Conservation (phyloP, 2,113 vertebrate species). For the Arenaria interpres region DNA sequence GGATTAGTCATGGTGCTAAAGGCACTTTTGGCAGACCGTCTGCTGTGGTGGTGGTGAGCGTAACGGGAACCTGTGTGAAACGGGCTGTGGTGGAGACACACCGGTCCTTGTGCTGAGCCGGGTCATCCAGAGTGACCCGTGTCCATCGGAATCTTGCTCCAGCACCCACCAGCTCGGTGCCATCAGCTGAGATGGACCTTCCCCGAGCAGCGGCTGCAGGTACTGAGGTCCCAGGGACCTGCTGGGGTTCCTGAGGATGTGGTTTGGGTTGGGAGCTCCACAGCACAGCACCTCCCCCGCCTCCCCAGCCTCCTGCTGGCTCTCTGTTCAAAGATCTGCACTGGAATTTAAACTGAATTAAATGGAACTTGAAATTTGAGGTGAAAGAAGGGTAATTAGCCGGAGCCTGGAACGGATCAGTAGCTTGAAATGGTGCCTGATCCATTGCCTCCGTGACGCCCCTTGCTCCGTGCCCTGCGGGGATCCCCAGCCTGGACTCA, state of each 20-base stretch:
- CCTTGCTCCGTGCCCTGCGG: not conserved
- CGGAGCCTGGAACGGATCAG: not conserved
- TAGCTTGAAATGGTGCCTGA: not conserved
- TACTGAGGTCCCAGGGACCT: not conserved
- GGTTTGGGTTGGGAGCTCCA: not conserved
- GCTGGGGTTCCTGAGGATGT: fast-evolving
- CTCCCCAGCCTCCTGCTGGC: not conserved
- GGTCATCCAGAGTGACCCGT: fast-evolving
- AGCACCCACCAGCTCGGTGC: fast-evolving
- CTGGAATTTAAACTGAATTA: not conserved
- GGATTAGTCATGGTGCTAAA: not conserved
- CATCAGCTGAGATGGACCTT: no score
- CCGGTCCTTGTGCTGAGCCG: not conserved
- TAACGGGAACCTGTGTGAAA: fast-evolving
- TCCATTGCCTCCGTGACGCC: not conserved
- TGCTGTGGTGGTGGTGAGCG: fast-evolving
- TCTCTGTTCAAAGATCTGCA: not conserved
- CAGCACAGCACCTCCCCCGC: not conserved
- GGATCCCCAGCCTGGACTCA: not conserved
- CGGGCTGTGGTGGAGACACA: fast-evolving
- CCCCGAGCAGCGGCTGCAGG: fast-evolving
- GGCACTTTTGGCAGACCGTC: not conserved
- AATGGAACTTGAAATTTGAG: not conserved
- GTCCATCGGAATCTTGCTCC: fast-evolving
- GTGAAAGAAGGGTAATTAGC: not conserved